Evolutionary conservation across 92 coral and sea anemone genomes (phyloP), one percentile per base, ranked within the genome.

Genomic region (Zoanthus sociatus): DNA sequence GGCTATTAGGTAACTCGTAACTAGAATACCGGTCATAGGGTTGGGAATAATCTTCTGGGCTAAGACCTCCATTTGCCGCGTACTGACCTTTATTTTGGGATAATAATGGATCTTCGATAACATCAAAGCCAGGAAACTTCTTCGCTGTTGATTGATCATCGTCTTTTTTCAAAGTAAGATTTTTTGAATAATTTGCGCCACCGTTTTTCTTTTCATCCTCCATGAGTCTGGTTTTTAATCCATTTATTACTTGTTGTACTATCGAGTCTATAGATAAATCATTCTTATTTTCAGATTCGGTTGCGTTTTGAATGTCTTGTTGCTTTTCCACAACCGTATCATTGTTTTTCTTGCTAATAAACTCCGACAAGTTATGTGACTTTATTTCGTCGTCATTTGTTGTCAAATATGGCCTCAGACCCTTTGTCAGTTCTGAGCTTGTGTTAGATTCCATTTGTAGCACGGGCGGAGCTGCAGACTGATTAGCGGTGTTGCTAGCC

Each of bases 311-410:
- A 21, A 7, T 37, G 56, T 42, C 73, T 18, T 1, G 45, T 45
- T 66, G 75, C 21, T 45, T 10, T 3, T 64, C 18, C 21, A 16
- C 50, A 5, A 44, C 31, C 6, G 44, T 18, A 45, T 45, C 66
- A 48, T 76, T 46, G 12, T 9, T 42, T 64, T 58, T 79, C 1
- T 66, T 50, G 74, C 63, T 81, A 4, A 15, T 12, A 21, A 33
- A 53, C 50, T 64, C 42, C 1, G 85, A 47, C 64, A 44, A 64
- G 53, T 81, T 78, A 55, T 58, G 54, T 15, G 20, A 7, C 30
- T 14, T 67, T 15, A 64, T 81, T 18, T 81, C 85, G 58, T 81
- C 61, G 54, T 81, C 85, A 66, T 81, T 67, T 26, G 85, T 45
- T 17, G 66, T 67, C 85, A 81, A 21, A 15, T 67, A 73, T 7